Base-by-base conservation (phyloP, 2,888 invertebrate genomes). In the Nebria brevicollis region DNA sequence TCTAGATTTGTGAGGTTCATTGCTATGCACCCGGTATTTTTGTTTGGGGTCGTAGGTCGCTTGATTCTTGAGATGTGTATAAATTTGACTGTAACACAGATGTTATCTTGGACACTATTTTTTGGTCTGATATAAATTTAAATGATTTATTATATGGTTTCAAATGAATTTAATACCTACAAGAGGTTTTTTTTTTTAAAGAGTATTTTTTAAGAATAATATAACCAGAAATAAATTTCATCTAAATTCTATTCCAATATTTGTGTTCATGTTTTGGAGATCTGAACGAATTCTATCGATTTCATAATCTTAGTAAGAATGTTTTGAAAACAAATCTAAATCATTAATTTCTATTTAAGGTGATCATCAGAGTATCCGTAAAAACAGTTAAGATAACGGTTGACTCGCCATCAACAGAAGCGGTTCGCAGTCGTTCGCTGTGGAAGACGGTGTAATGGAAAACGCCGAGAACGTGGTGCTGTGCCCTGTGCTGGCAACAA, bases 1-100 rank as follows among this genome's bases (percentile, higher is more conserved):
- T 77, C 77, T 20, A 77, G 68, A 43, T 77, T 65, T 54, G 43
- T 65, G 66, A 54, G 54, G 64, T 64, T 76, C 66, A 76, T 76
- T 76, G 13, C 13, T 15, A 77, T 77, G 77, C 77, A 77, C 70
- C 70, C 68, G 8, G 77, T 68, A 76, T 66, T 34, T 20, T 43
- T 43, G 43, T 6, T 54, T 54, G 54, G 54, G 54, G 54, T 54
- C 54, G 54, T 54, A 54, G 54, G 54, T 54, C 54, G 54, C 54
- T 13, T 54, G 54, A 54, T 54, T 13, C 54, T 54, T 54, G 8
- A 54, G 54, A 54, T 54, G 34, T 34, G 34, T 34, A 34, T 34
- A 11, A 2, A 54, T 54, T 8, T 54, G 11, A 54, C 54, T 54
- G 54, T 54, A 54, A 54, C 54, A 54, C 54, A 54, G 54, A 54